Percentiles rank a stretch among this genome's conserved stretches.
Evolutionary conservation across 2,888 invertebrate species (phyloP).

Genomic region (Caenorhabditis doughertyi): DNA sequence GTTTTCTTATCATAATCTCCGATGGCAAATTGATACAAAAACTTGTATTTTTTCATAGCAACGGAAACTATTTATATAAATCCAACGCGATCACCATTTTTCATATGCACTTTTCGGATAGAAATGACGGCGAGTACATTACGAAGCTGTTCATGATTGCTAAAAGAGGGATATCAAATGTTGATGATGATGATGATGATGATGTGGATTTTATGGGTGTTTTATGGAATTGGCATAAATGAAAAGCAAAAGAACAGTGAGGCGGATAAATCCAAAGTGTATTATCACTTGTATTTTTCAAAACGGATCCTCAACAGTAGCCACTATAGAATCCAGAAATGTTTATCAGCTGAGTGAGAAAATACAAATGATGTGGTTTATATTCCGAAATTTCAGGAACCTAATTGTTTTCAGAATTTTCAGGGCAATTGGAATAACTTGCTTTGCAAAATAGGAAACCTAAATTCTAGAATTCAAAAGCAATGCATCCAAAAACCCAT

Average conservation of each 20-base stretch:
- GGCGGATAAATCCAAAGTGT: no score
- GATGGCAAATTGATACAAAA: slow-evolving; percentile 29
- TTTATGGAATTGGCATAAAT: slow-evolving; percentile 13
- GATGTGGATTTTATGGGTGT: slow-evolving; percentile 33
- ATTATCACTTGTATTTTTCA: no score
- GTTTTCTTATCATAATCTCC: slow-evolving; percentile 58
- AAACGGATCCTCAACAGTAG: no score
- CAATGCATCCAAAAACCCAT: no score
- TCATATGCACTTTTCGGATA: slow-evolving; percentile 28
- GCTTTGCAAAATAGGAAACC: no score
- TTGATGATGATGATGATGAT: slow-evolving; percentile 14
- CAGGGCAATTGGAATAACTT: no score
- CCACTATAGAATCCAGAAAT: no score
- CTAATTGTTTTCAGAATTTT: no score
- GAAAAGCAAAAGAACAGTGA: slow-evolving; percentile 9
- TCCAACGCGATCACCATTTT: slow-evolving; percentile 17
- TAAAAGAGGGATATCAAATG: slow-evolving; percentile 14
- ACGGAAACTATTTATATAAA: slow-evolving; percentile 39
- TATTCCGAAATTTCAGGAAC: no score
- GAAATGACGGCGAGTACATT: slow-evolving; percentile 49
- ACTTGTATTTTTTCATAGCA: slow-evolving; percentile 48
- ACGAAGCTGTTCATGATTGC: slow-evolving; percentile 21
- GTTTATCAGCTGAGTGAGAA: no score
- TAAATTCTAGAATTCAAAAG: neutral
- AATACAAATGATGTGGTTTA: no score